Evolutionary conservation across 1,140 invertebrate species (phyloP).

Genomic region (Berghia stephanieae): DNA sequence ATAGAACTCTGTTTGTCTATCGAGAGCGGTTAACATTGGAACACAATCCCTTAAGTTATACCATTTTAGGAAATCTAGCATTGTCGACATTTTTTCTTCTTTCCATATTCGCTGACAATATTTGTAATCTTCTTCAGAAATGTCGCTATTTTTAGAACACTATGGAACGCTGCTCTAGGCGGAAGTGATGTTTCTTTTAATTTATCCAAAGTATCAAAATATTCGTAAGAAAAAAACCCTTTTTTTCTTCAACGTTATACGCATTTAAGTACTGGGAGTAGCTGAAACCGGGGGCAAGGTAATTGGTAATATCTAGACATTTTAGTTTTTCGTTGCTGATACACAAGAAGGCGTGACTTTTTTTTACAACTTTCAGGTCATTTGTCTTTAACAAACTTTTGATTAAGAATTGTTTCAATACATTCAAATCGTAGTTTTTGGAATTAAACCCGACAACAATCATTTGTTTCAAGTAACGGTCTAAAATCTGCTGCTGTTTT

Average conservation of each 20-base stretch:
- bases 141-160: constrained; percentile 26
- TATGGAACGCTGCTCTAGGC: constrained; percentile 34
- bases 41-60: constrained; percentile 40
- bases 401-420: constrained; percentile 32
- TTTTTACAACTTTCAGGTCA: constrained; percentile 32
- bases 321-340: constrained; percentile 31
- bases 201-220: constrained; percentile 29
- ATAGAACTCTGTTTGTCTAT: constrained; percentile 33
- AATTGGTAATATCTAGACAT: constrained; percentile 39
- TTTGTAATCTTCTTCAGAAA: constrained; percentile 34
- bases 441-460: constrained; percentile 31
- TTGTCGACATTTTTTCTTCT: constrained; percentile 32
- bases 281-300: constrained; percentile 35
- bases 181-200: constrained; percentile 27
- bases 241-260: constrained; percentile 33
- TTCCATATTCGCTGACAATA: constrained; percentile 37
- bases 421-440: constrained; percentile 38
- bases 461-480: constrained; percentile 27
- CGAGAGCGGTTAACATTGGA: constrained; percentile 37
- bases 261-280: constrained; percentile 42
- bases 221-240: constrained; percentile 43
- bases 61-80: constrained; percentile 41
- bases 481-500: background rate
- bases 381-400: constrained; percentile 8
- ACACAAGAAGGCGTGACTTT: constrained; percentile 36